Base-by-base conservation (phyloP, 53 echinoderm and acorn worm genomes). In the Paracentrotus lividus region DNA sequence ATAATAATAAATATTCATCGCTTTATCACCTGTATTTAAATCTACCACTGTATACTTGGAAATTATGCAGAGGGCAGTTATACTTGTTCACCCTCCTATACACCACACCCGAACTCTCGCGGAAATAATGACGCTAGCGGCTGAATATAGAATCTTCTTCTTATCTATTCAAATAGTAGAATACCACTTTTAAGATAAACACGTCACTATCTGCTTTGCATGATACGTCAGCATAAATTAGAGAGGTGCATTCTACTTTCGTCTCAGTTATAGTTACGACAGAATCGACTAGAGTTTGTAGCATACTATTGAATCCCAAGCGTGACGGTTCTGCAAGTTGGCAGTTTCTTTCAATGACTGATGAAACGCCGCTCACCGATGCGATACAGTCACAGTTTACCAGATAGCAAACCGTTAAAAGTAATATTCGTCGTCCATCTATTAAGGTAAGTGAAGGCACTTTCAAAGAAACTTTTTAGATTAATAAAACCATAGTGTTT, bases 141-240 rank as follows among this genome's bases (percentile, higher is more conserved):
- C 21, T 64, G 31, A 64, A 64, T 29, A 64, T 29, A 64, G 64
- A 9, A 1, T 72, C 27, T 67, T 67, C 5, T 32, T 72, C 20
- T 36, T 21, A 18, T 36, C 38, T 72, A 38, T 72, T 36, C 72
- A 38, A 72, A 72, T 72, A 4, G 20, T 1, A 7, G 20, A 32
- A 72, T 8, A 38, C 18, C 36, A 72, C 36, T 72, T 40, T 72
- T 36, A 72, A 8, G 40, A 36, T 72, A 18, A 72, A 21, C 40
- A 13, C 72, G 72, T 72, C 72, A 38, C 40, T 12, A 1, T 72
- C 14, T 36, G 20, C 20, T 36, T 72, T 18, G 5, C 20, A 20
- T 20, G 38, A 32, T 72, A 72, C 72, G 72, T 72, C 72, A 72
- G 72, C 72, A 72, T 72, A 72, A 38, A 72, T 72, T 72, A 72